Conservation (phyloP, 2,888 invertebrate species). For the Cybosia mesomella region DNA sequence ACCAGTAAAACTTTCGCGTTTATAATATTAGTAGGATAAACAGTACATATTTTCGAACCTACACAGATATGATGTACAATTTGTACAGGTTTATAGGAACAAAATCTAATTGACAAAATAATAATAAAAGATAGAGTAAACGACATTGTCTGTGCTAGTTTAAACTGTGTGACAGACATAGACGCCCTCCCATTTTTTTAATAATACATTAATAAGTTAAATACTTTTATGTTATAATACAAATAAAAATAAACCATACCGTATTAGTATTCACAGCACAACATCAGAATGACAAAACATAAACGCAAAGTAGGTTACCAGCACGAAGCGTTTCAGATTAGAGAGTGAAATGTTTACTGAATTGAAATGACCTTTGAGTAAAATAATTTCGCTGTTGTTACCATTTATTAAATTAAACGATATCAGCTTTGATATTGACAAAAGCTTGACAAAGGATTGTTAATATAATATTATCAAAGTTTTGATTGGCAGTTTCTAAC, state of each 20-base stretch:
- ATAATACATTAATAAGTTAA: too few species aligned
- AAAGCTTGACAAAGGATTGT: neutral
- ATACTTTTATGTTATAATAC: too few species aligned
- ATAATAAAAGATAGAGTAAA: too few species aligned
- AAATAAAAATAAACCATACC: neutral
- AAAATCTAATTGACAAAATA: too few species aligned
- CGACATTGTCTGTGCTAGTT: too few species aligned
- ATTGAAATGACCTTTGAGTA: slow-evolving; percentile 27
- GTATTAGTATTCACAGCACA: neutral
- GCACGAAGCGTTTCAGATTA: slow-evolving; percentile 25
- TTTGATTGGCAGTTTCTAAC: neutral
- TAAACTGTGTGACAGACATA: too few species aligned
- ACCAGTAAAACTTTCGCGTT: too few species aligned
- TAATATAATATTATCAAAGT: slow-evolving; percentile 1
- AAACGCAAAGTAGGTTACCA: slow-evolving; percentile 11
- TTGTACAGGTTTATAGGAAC: too few species aligned
- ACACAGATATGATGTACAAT: too few species aligned
- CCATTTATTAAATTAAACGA: neutral
- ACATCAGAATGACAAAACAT: slow-evolving; percentile 20
- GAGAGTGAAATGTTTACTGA: slow-evolving; percentile 19
- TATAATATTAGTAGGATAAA: too few species aligned
- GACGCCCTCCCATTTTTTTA: too few species aligned
- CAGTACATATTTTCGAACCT: too few species aligned
- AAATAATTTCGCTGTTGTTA: slow-evolving; percentile 9
- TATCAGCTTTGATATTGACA: slow-evolving; percentile 8